Evolutionary conservation across 2,113 vertebrate species (phyloP).

Genomic region (Natator depressus): DNA sequence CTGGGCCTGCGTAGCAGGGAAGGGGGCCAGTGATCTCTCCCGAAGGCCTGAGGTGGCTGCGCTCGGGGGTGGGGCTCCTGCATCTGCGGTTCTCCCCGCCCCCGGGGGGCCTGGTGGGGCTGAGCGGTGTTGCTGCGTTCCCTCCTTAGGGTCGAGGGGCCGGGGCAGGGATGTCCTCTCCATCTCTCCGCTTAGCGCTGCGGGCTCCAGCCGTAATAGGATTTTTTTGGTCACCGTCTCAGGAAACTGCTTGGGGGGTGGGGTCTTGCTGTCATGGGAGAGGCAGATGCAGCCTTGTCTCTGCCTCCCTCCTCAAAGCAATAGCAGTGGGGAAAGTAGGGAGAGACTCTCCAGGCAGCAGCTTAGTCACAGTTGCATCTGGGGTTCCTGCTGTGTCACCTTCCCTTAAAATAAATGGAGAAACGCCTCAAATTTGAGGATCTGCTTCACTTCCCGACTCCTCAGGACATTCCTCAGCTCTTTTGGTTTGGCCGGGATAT

Average conservation of each 20-base stretch:
- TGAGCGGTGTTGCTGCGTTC: fast-evolving
- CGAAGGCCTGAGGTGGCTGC: fast-evolving
- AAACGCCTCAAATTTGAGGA: fast-evolving
- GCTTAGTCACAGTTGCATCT: fast-evolving
- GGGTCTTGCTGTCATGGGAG: background rate
- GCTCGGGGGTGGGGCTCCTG: background rate
- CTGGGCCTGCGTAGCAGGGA: too few relatives aligned
- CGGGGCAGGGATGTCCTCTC: fast-evolving
- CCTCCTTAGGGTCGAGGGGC: background rate
- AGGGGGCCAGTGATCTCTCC: too few relatives aligned
- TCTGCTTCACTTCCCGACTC: background rate
- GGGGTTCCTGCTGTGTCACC: background rate
- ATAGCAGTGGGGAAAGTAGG: too few relatives aligned
- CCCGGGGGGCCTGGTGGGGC: fast-evolving
- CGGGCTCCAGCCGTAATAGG: background rate
- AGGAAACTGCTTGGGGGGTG: background rate
- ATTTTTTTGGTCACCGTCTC: fast-evolving
- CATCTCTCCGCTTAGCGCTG: background rate
- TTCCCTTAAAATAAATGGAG: background rate
- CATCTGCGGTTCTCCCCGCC: fast-evolving
- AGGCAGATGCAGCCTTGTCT: background rate
- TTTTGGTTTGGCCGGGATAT: fast-evolving
- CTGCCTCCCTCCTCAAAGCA: background rate
- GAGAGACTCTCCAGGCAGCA: background rate
- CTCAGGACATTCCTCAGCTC: fast-evolving